Conservation (phyloP, 2,113 vertebrate species). For the Chaetodon auriga region DNA sequence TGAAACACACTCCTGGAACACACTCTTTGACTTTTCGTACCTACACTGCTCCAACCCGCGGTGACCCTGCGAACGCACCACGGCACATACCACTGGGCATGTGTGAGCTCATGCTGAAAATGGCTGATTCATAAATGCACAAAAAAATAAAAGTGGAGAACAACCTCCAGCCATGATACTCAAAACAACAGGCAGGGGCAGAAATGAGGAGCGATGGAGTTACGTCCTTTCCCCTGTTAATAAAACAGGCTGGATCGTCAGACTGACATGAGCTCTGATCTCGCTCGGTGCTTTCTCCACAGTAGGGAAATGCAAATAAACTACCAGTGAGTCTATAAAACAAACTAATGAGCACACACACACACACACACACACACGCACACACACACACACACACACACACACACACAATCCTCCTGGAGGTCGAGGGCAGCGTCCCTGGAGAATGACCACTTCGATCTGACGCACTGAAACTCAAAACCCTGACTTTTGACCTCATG, state of each 20-base stretch:
- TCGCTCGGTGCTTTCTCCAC: background rate
- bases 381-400: background rate
- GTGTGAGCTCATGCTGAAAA: slow-evolving; percentile 51
- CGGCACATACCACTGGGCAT: slow-evolving; percentile 18
- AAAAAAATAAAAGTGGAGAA: slow-evolving; percentile 44
- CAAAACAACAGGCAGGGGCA: slow-evolving; percentile 30
- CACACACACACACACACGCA: too few relatives aligned
- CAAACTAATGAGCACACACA: slow-evolving; percentile 25
- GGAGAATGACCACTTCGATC: slow-evolving; percentile 44
- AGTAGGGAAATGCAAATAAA: slow-evolving; percentile 43
- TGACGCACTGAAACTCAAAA: slow-evolving; percentile 40
- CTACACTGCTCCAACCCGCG: slow-evolving; percentile 26
- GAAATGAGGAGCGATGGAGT: slow-evolving; percentile 6
- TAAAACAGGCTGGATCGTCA: slow-evolving; percentile 27
- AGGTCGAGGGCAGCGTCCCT: slow-evolving; percentile 27
- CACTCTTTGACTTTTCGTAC: slow-evolving; percentile 47
- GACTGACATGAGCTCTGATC: slow-evolving; percentile 18
- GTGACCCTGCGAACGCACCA: slow-evolving; percentile 41
- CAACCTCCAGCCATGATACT: slow-evolving; percentile 40
- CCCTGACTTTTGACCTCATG: slow-evolving; percentile 60
- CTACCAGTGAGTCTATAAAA: slow-evolving; percentile 14
- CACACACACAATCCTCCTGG: slow-evolving; percentile 7
- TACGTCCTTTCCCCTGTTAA: background rate
- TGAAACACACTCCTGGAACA: slow-evolving; percentile 62
- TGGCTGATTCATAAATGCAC: slow-evolving; percentile 56